A percentile compares a stretch with the other conserved stretches of the same genome.
These are phyloP conservation scores for Cheilinus undulatus DNA, from an alignment of 2,113 vertebrate species.

Conservation along the genomic window DNA sequence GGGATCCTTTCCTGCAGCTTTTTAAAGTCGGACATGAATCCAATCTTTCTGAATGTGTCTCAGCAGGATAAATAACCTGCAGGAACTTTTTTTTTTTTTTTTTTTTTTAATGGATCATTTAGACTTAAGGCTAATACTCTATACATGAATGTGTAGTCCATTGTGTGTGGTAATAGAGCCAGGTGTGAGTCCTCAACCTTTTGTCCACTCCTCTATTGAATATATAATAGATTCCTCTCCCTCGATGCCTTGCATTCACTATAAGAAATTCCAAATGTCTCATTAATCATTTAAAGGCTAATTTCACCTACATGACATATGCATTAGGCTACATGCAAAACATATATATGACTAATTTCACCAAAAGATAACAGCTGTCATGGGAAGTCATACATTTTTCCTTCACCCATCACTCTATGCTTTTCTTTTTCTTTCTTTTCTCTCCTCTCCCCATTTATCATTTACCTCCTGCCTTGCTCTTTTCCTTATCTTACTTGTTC, in stretches of 20 bases:
- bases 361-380: conserved; percentile 53
- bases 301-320: conserved; percentile 78
- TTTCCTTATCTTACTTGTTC: neutral
- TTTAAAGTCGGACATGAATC: neutral
- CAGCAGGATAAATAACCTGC: neutral
- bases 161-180: neutral
- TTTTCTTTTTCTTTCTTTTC: neutral
- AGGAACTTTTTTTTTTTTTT: neutral
- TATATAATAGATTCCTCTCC: conserved; percentile 63
- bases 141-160: conserved; percentile 17
- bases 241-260: conserved; percentile 45
- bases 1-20: neutral
- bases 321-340: conserved; percentile 69
- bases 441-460: neutral
- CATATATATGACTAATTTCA: conserved; percentile 62
- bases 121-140: conserved; percentile 17
- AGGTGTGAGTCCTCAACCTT: conserved; percentile 19
- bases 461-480: neutral
- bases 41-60: neutral
- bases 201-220: conserved; percentile 56
- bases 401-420: neutral
- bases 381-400: conserved; percentile 36
- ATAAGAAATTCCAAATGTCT: conserved; percentile 67
- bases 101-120: conserved; percentile 7
- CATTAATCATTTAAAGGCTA: conserved; percentile 77